Percentiles rank a stretch among this genome's conserved stretches.
Conservation (phyloP, 2,113 vertebrate species). For the Sphaerodactylus townsendi region DNA sequence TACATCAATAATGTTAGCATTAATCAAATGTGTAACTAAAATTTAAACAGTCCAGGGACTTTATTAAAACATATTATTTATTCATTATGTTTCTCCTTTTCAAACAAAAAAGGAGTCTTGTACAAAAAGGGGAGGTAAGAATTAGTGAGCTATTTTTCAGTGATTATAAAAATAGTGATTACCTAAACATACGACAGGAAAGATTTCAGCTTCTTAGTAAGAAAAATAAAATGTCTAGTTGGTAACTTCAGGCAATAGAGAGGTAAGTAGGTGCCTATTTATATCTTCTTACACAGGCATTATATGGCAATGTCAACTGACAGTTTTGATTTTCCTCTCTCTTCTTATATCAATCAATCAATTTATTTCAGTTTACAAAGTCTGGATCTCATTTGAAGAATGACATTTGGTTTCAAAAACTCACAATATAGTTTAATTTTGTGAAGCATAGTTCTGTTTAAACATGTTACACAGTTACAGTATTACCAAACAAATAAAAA, state of each 20-base stretch:
- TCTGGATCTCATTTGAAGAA: not conserved
- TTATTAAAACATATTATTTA: too few relatives aligned
- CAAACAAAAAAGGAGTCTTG: too few relatives aligned
- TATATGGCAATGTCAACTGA: not conserved
- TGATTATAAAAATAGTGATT: not conserved
- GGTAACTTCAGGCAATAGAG: not conserved
- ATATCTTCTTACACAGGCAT: too few relatives aligned
- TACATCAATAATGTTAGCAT: not conserved
- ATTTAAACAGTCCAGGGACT: too few relatives aligned
- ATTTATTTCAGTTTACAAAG: not conserved
- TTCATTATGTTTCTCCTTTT: too few relatives aligned
- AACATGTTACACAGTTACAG: not conserved
- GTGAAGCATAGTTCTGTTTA: slow-evolving; percentile 1
- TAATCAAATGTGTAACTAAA: not conserved
- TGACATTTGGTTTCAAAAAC: not conserved
- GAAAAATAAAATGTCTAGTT: not conserved
- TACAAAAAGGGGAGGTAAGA: not conserved
- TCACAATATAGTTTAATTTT: not conserved
- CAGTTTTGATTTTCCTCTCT: not conserved
- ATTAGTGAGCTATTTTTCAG: not conserved
- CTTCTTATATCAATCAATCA: not conserved
- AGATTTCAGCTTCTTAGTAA: not conserved
- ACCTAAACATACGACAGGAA: not conserved
- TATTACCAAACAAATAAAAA: not conserved
- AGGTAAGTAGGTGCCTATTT: too few relatives aligned